These are phyloP conservation scores for Tetraneura akinire DNA, from an alignment of 1,140 invertebrate genomes.

Conservation along the genomic window DNA sequence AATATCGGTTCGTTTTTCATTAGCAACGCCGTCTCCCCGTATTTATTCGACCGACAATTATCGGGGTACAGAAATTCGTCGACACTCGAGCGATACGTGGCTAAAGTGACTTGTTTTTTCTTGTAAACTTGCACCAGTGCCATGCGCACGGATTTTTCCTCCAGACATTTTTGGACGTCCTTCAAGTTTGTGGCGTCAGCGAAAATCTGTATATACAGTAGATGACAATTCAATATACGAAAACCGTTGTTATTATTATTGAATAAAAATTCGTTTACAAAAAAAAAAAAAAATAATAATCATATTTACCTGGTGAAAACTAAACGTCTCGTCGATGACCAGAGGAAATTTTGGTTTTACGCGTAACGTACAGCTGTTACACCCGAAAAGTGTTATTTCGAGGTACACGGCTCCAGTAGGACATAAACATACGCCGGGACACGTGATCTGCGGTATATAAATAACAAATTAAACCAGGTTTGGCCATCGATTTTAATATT, in stretches of 20 bases:
- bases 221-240: too few relatives aligned
- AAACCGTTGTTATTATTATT: too few relatives aligned
- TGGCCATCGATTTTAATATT: too few relatives aligned
- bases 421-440: constrained; percentile 75
- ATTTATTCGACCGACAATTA: not conserved
- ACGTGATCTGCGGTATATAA: constrained; percentile 67
- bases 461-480: too few relatives aligned
- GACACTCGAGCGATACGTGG: not conserved
- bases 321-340: constrained; percentile 67
- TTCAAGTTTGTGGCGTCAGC: not conserved
- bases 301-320: constrained; percentile 65
- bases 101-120: constrained; percentile 30
- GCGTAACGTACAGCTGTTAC: constrained; percentile 64
- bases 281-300: not conserved
- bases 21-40: not conserved
- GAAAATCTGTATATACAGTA: not conserved
- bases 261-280: not conserved
- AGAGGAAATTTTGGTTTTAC: constrained; percentile 68
- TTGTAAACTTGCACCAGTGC: constrained; percentile 3
- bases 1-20: constrained; percentile 45
- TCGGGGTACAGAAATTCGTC: constrained; percentile 16
- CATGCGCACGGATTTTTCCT: constrained; percentile 1
- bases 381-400: constrained; percentile 65
- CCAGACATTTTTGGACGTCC: not conserved
- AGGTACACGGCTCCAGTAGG: constrained; percentile 70